phyloP scores from a whole-genome alignment of 2,113 vertebrate species.

The Pseudorectes ferrugineus region DNA sequence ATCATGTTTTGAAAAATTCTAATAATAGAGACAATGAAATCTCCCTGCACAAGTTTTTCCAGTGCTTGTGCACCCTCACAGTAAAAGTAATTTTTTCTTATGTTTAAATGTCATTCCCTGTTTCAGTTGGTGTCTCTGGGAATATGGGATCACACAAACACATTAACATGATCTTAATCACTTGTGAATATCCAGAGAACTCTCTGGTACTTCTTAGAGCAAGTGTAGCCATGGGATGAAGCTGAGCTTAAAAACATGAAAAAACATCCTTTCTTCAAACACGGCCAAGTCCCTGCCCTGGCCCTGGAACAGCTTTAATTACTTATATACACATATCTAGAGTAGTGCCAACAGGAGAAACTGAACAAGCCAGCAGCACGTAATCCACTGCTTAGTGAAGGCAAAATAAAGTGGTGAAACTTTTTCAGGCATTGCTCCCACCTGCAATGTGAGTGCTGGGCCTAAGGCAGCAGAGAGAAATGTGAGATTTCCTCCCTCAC shows the following conservation, averaged over 20 bases:
- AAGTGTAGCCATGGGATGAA: not conserved
- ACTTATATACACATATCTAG: not conserved
- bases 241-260: not conserved
- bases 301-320: not conserved
- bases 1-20: not conserved
- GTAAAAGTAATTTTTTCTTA: not conserved
- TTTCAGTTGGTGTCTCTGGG: not conserved
- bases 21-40: not conserved
- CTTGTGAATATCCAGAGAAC: not conserved
- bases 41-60: not conserved
- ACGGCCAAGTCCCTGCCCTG: not conserved
- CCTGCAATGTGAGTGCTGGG: not conserved
- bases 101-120: not conserved
- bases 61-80: not conserved
- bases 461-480: not conserved
- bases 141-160: not conserved
- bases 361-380: not conserved
- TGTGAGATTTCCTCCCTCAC: not conserved
- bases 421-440: not conserved
- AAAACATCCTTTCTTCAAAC: not conserved
- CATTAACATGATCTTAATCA: not conserved
- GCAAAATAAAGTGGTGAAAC: not conserved
- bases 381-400: not conserved
- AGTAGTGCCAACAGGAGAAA: not conserved
- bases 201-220: not conserved